These are phyloP conservation scores for Volucella zonaria DNA, from an alignment of 2,888 invertebrate genomes.

Conservation along the genomic window DNA sequence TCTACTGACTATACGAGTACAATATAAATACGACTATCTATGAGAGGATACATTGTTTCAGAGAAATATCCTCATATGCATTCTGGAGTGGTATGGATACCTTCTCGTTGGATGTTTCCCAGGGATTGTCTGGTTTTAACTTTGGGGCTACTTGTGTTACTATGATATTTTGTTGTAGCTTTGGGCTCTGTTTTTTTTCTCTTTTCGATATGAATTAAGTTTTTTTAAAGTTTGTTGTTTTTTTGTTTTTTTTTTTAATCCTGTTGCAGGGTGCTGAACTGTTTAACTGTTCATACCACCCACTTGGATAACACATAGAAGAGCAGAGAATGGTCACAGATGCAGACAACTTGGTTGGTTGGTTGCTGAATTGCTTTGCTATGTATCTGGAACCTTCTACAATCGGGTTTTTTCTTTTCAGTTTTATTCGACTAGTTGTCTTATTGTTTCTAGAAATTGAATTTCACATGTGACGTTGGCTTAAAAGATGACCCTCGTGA, in stretches of 20 bases:
- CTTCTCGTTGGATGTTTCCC: not conserved
- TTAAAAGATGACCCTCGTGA: no score
- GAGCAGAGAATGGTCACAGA: conserved; percentile 62
- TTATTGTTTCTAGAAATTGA: conserved; percentile 45
- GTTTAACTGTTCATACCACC: conserved; percentile 13
- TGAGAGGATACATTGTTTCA: conserved; percentile 31
- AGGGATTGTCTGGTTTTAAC: conserved; percentile 40
- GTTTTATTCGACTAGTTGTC: conserved; percentile 3
- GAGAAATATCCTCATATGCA: conserved; percentile 40
- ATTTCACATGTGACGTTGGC: conserved; percentile 40
- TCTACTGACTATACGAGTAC: no score
- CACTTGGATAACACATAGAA: conserved; percentile 16
- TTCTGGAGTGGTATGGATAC: not conserved
- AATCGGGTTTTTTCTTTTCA: conserved; percentile 30
- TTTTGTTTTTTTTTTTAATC: conserved; percentile 28
- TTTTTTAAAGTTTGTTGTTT: conserved; percentile 48
- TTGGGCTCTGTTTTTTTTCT: conserved; percentile 40
- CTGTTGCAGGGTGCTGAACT: conserved; percentile 40
- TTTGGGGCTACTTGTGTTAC: conserved; percentile 51
- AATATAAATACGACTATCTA: no score
- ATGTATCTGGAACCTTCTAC: conserved; percentile 48
- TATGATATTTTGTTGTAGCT: conserved; percentile 51
- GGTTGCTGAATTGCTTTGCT: conserved; percentile 43
- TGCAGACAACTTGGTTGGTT: conserved; percentile 69
- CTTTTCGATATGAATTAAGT: conserved; percentile 68